These are phyloP conservation scores for Eupithecia tripunctaria DNA, from an alignment of 2,888 invertebrate species.

Conservation along the genomic window DNA sequence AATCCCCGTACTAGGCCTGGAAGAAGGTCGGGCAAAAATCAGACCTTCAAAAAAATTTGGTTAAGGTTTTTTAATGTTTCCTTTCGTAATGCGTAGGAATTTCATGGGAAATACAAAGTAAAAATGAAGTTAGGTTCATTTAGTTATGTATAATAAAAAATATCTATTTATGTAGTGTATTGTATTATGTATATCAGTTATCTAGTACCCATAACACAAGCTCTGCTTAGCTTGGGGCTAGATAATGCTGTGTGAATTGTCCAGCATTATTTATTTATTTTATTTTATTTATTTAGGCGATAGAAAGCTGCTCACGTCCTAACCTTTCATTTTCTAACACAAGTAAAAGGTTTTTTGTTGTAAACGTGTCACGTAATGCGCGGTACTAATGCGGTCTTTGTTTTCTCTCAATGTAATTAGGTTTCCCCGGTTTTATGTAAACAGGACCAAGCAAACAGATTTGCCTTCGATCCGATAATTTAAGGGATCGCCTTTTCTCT, in stretches of 20 bases:
- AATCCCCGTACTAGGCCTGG: no score
- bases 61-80: neutral
- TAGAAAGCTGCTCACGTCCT: slow-evolving; percentile 17
- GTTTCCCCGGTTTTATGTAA: slow-evolving; percentile 17
- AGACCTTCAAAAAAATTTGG: neutral
- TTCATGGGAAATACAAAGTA: neutral
- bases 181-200: no score
- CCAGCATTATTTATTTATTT: no score
- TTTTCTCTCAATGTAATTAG: slow-evolving; percentile 39
- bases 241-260: no score
- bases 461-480: neutral
- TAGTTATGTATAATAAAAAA: no score
- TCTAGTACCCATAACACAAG: no score
- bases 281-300: no score
- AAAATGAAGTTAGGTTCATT: neutral
- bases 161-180: no score
- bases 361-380: slow-evolving; percentile 35
- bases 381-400: slow-evolving; percentile 29
- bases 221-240: no score
- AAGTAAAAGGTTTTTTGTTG: slow-evolving; percentile 11
- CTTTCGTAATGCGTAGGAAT: neutral
- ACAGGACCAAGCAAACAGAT: slow-evolving; percentile 27
- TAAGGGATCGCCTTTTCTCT: neutral
- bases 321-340: slow-evolving; percentile 17
- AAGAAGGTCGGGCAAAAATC: neutral